Evolutionary conservation across 2,113 vertebrate species (phyloP).

Genomic region (Chinchilla lanigera): DNA sequence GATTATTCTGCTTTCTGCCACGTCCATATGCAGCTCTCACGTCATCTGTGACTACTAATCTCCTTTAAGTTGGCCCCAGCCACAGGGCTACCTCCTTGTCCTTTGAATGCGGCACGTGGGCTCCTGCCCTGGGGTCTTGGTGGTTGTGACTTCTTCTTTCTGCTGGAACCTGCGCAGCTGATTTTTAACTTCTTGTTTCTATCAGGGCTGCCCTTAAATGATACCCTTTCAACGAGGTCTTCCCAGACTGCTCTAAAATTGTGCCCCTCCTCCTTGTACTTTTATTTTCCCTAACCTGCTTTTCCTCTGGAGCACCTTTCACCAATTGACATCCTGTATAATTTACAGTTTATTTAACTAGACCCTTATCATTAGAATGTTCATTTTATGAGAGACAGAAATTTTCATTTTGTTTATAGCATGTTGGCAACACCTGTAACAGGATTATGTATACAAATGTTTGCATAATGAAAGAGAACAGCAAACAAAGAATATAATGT

Average conservation of each 20-base stretch:
- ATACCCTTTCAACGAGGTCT: not conserved
- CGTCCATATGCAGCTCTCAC: not conserved
- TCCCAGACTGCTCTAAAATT: not conserved
- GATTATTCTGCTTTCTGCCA: not conserved
- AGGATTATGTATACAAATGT: not conserved
- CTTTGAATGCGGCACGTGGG: not conserved
- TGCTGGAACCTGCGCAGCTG: not conserved
- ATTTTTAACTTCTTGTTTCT: not conserved
- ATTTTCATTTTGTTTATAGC: not conserved
- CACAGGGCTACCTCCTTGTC: not conserved
- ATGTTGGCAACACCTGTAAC: not conserved
- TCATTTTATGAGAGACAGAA: not conserved
- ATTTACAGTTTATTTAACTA: not conserved
- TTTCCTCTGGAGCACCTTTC: not conserved
- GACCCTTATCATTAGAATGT: not conserved
- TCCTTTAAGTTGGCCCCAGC: not conserved
- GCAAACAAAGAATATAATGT: not conserved
- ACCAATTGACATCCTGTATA: not conserved
- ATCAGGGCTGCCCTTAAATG: not conserved
- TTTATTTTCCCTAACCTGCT: not conserved
- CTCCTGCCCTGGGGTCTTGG: not conserved
- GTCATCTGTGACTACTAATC: not conserved
- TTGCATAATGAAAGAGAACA: not conserved
- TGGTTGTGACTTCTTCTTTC: not conserved
- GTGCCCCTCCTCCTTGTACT: not conserved